Conservation (phyloP, 2,113 vertebrate genomes). For the Aptenodytes patagonicus region DNA sequence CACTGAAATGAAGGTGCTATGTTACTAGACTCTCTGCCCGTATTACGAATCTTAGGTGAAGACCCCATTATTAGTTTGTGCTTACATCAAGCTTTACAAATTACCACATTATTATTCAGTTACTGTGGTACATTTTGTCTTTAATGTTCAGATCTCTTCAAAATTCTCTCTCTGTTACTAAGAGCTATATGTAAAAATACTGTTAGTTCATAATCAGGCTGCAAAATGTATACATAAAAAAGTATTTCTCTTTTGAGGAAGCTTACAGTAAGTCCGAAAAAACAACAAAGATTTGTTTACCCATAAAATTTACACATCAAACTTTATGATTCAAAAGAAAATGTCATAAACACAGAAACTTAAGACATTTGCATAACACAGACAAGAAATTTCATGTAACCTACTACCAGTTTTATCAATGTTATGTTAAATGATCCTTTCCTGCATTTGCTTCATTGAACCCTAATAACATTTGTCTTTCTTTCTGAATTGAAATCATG, state of each 20-base stretch:
- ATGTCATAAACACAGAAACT: not conserved
- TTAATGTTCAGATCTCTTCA: not conserved
- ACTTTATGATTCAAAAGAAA: not conserved
- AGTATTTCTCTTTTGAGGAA: not conserved
- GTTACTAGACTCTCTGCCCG: not conserved
- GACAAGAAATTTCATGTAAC: not conserved
- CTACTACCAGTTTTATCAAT: not conserved
- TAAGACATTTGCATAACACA: not conserved
- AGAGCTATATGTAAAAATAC: not conserved
- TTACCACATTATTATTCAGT: not conserved
- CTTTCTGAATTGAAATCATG: slow-evolving; percentile 18
- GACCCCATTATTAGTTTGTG: not conserved
- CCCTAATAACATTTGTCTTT: slow-evolving; percentile 35
- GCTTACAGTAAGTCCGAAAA: not conserved
- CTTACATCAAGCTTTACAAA: not conserved
- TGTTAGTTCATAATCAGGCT: not conserved
- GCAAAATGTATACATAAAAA: not conserved
- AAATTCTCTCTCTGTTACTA: not conserved
- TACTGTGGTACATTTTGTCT: not conserved
- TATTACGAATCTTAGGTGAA: not conserved
- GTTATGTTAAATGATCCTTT: not conserved
- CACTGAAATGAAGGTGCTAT: not conserved
- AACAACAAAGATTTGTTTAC: not conserved
- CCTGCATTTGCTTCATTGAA: slow-evolving; percentile 4
- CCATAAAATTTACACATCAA: not conserved